Percentiles rank a stretch among this genome's conserved stretches.
phyloP scores from a whole-genome alignment of 1,140 invertebrate genomes.

The Hermetia illucens region DNA sequence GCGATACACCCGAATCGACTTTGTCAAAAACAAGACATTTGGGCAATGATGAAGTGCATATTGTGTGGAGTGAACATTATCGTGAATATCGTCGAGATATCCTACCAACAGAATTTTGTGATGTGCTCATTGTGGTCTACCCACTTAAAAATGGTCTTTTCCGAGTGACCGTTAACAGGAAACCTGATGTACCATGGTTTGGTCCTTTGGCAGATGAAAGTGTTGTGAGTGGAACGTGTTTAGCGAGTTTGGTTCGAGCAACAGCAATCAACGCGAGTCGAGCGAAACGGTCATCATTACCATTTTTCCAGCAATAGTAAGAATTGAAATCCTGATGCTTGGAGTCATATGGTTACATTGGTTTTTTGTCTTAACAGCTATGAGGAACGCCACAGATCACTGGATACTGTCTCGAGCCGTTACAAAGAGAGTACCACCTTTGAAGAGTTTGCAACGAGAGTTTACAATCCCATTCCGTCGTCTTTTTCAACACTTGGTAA shows the following conservation, averaged over 20 bases:
- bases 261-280: conserved; percentile 87
- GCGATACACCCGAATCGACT: conserved; percentile 69
- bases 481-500: conserved; percentile 7
- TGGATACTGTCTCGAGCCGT: conserved; percentile 77
- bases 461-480: conserved; percentile 63
- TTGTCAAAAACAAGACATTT: conserved; percentile 91
- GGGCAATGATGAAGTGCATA: conserved; percentile 98
- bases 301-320: conserved; percentile 85
- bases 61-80: conserved; percentile 97
- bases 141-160: conserved; percentile 70
- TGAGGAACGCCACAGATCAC: conserved; percentile 73
- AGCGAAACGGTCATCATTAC: conserved; percentile 73
- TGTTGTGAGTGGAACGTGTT: conserved; percentile 65
- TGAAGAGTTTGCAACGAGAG: conserved; percentile 77
- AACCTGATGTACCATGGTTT: conserved; percentile 84
- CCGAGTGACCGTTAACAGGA: conserved; percentile 69
- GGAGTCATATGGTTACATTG: not conserved
- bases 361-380: conserved; percentile 45
- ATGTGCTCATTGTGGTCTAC: conserved; percentile 96
- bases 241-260: conserved; percentile 79
- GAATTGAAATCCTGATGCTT: conserved; percentile 13
- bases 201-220: conserved; percentile 93
- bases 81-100: conserved; percentile 92
- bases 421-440: conserved; percentile 82
- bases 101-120: conserved; percentile 98